Evolutionary conservation across 2,797 vertebrate species (phyloP).

Genomic region (Telmatherina bonti): DNA sequence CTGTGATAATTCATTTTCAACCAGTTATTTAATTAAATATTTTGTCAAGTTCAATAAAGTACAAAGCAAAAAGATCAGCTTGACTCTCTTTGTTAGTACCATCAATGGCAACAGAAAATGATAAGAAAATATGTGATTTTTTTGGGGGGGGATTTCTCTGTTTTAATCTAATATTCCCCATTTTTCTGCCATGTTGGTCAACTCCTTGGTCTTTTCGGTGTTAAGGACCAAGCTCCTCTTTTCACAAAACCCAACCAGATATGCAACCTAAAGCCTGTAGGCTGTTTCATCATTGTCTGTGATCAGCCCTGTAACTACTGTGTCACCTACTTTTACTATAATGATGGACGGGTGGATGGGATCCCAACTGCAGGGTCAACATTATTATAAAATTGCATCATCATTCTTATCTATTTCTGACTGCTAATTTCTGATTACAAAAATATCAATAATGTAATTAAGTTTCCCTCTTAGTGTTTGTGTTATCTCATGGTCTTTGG

Average conservation of each 20-base stretch:
- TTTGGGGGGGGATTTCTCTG: background rate
- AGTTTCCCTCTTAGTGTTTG: background rate
- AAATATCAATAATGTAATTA: background rate
- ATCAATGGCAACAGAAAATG: too few species aligned
- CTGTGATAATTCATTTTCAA: slow-evolving; percentile 26
- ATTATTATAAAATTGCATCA: background rate
- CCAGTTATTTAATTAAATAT: slow-evolving; percentile 27
- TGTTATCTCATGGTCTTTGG: background rate
- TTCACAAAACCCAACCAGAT: background rate
- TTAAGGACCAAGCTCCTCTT: background rate
- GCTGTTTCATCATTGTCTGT: background rate
- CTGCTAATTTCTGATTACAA: background rate
- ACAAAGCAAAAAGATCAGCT: slow-evolving; percentile 11
- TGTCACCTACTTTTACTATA: background rate
- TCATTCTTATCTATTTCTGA: background rate
- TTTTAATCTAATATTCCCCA: background rate
- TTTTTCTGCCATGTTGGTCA: background rate
- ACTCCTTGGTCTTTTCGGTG: background rate
- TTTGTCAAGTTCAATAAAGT: slow-evolving; percentile 8
- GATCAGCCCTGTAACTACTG: background rate
- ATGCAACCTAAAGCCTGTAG: too few species aligned
- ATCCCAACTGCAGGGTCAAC: background rate
- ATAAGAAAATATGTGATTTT: too few species aligned
- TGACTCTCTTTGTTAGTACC: background rate
- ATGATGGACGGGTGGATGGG: background rate